Evolutionary conservation across 2,113 vertebrate species (phyloP).

Genomic region (Mormyrus iriodes): DNA sequence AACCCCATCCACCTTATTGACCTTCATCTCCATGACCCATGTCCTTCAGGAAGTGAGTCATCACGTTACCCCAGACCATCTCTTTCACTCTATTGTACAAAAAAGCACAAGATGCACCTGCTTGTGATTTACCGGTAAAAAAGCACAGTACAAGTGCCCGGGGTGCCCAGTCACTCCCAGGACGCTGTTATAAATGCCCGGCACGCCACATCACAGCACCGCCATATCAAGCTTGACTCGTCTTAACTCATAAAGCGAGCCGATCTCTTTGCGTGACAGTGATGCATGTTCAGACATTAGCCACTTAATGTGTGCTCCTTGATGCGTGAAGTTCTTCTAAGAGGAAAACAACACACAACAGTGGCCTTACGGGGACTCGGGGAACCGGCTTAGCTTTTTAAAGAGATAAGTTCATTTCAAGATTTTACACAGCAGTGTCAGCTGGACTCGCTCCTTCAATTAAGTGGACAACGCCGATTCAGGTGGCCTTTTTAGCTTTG

Average conservation of each 20-base stretch:
- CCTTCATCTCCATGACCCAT: neutral
- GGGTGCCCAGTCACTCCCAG: neutral
- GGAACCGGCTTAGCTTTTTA: neutral
- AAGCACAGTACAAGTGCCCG: neutral
- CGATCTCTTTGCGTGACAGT: neutral
- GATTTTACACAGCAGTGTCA: neutral
- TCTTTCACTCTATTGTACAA: neutral
- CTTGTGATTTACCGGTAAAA: neutral
- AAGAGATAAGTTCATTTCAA: neutral
- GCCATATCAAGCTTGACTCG: neutral
- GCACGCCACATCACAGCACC: neutral
- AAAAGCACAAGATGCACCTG: neutral
- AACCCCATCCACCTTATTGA: neutral
- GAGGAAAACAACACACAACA: too few relatives aligned
- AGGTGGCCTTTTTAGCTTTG: neutral
- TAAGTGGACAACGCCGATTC: neutral
- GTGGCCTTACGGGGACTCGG: neutral
- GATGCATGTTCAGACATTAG: constrained; percentile 1
- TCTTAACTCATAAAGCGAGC: neutral
- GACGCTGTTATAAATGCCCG: neutral
- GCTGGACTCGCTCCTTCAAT: neutral
- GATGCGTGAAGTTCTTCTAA: constrained; percentile 5
- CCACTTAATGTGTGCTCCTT: neutral
- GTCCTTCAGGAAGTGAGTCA: neutral
- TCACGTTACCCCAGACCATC: neutral